A percentile compares a stretch with the other conserved stretches of the same genome.
Conservation (phyloP, 2,888 invertebrate species). For the Arge pagana region DNA sequence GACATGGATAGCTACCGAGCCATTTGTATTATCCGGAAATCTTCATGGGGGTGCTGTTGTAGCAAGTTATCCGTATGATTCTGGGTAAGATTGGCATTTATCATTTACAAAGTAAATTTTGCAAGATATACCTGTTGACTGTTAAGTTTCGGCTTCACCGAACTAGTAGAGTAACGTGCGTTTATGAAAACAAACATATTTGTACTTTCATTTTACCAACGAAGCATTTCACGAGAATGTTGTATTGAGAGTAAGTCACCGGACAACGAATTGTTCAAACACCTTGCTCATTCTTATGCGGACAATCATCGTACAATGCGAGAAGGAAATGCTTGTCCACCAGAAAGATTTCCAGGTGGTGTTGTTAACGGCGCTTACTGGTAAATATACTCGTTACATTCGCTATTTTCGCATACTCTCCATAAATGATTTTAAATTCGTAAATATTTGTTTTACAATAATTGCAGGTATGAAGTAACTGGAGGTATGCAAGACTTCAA, state of each 20-base stretch:
- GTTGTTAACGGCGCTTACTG: conserved; percentile 92
- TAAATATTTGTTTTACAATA: conserved; percentile 9
- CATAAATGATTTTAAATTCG: conserved; percentile 9
- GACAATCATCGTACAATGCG: conserved; percentile 77
- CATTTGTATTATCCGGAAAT: conserved; percentile 93
- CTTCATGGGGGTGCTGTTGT: conserved; percentile 97
- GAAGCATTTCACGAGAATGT: conserved; percentile 65
- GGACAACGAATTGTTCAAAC: conserved; percentile 80
- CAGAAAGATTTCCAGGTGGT: conserved; percentile 76
- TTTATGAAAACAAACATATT: too few species aligned
- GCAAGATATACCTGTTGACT: background rate
- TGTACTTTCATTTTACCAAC: conserved; percentile 32
- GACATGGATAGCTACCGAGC: conserved; percentile 83
- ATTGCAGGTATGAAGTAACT: conserved; percentile 57
- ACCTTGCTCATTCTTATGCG: conserved; percentile 78
- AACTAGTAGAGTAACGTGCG: too few species aligned
- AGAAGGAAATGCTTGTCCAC: conserved; percentile 71
- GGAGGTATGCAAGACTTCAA: conserved; percentile 99
- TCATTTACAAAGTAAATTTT: conserved; percentile 6
- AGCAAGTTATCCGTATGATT: conserved; percentile 96
- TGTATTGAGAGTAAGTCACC: conserved; percentile 79
- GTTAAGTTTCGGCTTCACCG: too few species aligned
- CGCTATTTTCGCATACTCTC: background rate
- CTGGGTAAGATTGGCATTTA: conserved; percentile 66
- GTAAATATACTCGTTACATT: conserved; percentile 69